Base-by-base conservation (phyloP, 92 coral and sea anemone genomes). In the Pocillopora grandis region DNA sequence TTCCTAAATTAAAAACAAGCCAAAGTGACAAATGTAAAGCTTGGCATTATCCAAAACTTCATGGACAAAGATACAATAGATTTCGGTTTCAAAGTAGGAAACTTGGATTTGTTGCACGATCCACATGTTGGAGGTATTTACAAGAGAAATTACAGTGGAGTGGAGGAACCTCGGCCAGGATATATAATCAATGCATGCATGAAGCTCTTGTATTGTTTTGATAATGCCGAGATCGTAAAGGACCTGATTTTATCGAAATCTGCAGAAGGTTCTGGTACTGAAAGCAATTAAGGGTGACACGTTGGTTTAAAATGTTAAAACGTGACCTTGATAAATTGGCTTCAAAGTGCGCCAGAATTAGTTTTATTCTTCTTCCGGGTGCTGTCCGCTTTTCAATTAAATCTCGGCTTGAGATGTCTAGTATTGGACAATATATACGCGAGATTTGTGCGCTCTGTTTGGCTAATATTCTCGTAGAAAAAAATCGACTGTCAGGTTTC, bases 101-200 rank as follows among this genome's bases (percentile, higher is more conserved):
- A 89, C 72, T 66, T 74, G 62, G 82, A 86, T 72, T 83, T 13
- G 15, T 42, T 91, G 58, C 90, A 86, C 35, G 90, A 92, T 63
- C 93, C 89, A 9, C 33, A 35, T 10, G 58, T 58, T 1, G 86
- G 84, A 23, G 86, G 84, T 11, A 90, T 92, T 73, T 12, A 65
- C 75, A 67, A 80, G 7, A 75, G 95, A 4, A 86, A 87, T 62
- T 92, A 90, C 79, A 84, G 89, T 76, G 95, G 93, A 12, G 91
- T 92, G n/a, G 90, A 90, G 48, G 63, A 63, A 20, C 86, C 86
- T 48, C 66, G 76, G 20, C 89, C 92, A 11, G 91, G 95, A 4
- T 92, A 79, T 61, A 85, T 92, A 11, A 80, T 90, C 19, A 92
- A 92, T 80, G 89, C 95, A 0, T 89, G 95, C 55, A 92, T 92